These are phyloP conservation scores for Danionella dracula DNA, from an alignment of 2,797 vertebrate genomes.

Conservation along the genomic window DNA sequence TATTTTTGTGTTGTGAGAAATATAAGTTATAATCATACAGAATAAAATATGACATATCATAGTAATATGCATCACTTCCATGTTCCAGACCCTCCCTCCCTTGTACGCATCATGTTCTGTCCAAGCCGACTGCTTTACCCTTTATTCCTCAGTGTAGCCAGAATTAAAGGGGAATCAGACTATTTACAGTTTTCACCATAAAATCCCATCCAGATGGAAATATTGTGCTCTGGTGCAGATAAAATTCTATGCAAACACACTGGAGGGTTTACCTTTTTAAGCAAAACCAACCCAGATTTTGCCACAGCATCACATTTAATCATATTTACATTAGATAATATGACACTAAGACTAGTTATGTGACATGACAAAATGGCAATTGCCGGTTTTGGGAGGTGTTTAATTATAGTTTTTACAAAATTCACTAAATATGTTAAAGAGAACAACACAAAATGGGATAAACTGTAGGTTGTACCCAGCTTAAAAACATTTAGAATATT, in stretches of 20 bases:
- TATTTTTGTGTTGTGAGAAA: conserved; percentile 73
- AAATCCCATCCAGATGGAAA: background rate
- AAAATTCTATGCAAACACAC: conserved; percentile 36
- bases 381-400: background rate
- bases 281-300: conserved; percentile 4
- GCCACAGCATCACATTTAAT: background rate
- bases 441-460: background rate
- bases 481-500: conserved; percentile 31
- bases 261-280: conserved; percentile 17
- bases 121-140: conserved; percentile 23
- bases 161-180: conserved; percentile 10
- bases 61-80: conserved; percentile 68
- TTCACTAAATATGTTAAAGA: background rate
- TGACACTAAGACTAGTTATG: background rate
- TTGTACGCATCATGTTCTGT: conserved; percentile 57
- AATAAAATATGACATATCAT: conserved; percentile 62
- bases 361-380: background rate
- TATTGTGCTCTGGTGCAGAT: conserved; percentile 8
- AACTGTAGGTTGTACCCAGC: conserved; percentile 23
- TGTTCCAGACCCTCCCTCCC: conserved; percentile 55
- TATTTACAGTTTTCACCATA: too few relatives aligned
- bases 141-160: conserved; percentile 24
- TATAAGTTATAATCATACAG: conserved; percentile 61
- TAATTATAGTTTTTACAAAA: background rate
- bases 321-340: background rate